These are phyloP conservation scores for Tetramorium parvispinum DNA, from an alignment of 1,140 invertebrate genomes.

Conservation along the genomic window DNA sequence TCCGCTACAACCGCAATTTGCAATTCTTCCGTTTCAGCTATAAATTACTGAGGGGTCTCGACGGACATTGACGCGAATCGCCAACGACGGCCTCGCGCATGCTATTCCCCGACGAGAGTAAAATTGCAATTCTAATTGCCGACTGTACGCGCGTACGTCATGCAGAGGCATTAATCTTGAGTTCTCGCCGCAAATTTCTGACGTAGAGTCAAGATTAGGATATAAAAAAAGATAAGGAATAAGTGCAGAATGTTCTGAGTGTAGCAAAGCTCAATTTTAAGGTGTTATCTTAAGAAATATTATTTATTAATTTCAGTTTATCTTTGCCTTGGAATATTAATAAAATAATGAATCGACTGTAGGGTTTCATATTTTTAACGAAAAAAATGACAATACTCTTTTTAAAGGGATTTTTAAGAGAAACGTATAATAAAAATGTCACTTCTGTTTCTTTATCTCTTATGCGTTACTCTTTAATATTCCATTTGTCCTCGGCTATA, in stretches of 20 bases:
- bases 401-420: neutral
- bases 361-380: neutral
- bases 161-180: conserved; percentile 31
- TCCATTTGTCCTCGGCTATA: neutral
- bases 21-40: conserved; percentile 35
- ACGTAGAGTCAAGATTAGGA: neutral
- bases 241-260: neutral
- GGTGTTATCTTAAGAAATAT: neutral
- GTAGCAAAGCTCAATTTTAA: neutral
- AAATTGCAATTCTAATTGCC: conserved; percentile 54
- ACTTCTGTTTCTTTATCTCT: neutral
- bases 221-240: neutral
- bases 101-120: neutral
- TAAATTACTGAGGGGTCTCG: conserved; percentile 39
- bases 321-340: neutral
- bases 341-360: neutral
- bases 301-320: neutral
- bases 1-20: conserved; percentile 37
- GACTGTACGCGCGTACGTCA: neutral
- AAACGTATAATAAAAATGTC: neutral
- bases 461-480: neutral
- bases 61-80: conserved; percentile 40
- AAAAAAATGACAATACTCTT: neutral
- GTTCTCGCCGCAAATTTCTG: neutral
- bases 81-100: conserved; percentile 21